Base-by-base conservation (phyloP, 2,888 invertebrate genomes). In the Aricia artaxerxes region DNA sequence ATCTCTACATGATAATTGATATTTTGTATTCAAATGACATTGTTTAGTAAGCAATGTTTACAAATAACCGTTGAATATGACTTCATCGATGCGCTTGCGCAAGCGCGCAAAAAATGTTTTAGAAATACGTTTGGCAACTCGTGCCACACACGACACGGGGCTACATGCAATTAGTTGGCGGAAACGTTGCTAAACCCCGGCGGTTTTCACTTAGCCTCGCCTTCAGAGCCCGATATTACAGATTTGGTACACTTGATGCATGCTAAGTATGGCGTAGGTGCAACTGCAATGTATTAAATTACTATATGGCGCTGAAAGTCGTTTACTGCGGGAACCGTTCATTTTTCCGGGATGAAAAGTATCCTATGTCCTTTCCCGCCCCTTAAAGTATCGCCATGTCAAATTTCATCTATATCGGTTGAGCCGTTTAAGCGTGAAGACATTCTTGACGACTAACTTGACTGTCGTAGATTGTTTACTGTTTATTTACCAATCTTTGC, bases 51-150 rank as follows among this genome's bases (percentile, higher is more conserved):
- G 78, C 79, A 80, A 80, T 35, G 35, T 69, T 61, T 76, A 53
- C 57, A 49, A 64, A 75, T 75, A 75, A 61, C 16, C n/a, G 53
- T 53, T 44, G 16, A 61, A 61, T 44, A 86, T 89, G 88, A 89
- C 85, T 85, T 89, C 89, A 89, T 86, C 86, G 80, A 78, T 79
- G 72, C n/a, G 80, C 76, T 90, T 87, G 86, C 89, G 88, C 87
- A 87, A 88, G 83, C 80, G 82, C 81, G 84, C 64, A 88, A 89
- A 87, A 89, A 87, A 84, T 84, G 81, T 79, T 81, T 82, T 82
- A 82, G 80, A 82, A 78, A 82, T 78, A 80, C 79, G 81, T 81
- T 82, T 81, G 81, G 81, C 80, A 80, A 78, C 31, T 80, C 80
- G 81, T 80, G 80, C 72, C 80, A 79, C 81, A 81, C 81, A 79